Percentiles rank a stretch among this genome's conserved stretches.
phyloP scores from a whole-genome alignment of 2,113 vertebrate species.

The Antennarius striatus region DNA sequence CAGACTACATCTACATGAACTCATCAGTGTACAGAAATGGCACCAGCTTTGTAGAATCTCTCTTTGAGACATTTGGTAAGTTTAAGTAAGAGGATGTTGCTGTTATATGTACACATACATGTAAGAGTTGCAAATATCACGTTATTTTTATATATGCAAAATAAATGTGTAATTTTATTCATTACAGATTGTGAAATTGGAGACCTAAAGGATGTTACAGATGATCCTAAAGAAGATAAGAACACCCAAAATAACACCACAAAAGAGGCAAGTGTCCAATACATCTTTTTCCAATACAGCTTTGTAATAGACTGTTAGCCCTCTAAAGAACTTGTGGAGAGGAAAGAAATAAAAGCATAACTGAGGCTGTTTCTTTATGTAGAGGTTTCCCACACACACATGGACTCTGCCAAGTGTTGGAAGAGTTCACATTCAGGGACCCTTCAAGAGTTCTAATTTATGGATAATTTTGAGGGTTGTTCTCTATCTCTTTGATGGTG shows the following conservation, averaged over 20 bases:
- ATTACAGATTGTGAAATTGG: constrained; percentile 88
- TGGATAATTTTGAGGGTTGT: constrained; percentile 21
- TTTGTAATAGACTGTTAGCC: not conserved
- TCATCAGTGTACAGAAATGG: constrained; percentile 89
- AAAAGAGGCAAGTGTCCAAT: constrained; percentile 68
- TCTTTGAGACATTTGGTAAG: constrained; percentile 96
- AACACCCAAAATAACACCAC: constrained; percentile 46
- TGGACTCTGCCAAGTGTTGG: constrained; percentile 22
- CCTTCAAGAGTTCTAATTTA: constrained; percentile 45
- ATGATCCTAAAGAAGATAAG: constrained; percentile 82
- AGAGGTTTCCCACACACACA: constrained; percentile 50
- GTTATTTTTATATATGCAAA: not conserved
- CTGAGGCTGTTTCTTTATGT: constrained; percentile 8
- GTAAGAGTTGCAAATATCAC: no score
- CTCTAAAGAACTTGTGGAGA: constrained; percentile 11
- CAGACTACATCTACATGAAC: constrained; percentile 93
- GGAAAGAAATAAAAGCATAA: constrained; percentile 21
- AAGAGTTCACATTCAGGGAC: constrained; percentile 16
- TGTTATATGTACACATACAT: not conserved
- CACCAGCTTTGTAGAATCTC: constrained; percentile 97
- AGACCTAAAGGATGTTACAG: constrained; percentile 86
- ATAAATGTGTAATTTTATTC: not conserved
- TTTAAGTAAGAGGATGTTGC: not conserved
- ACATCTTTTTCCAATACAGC: not conserved
- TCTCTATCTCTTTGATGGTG: constrained; percentile 41